Percentiles rank a stretch among this genome's conserved stretches.
Conservation (phyloP, 2,797 vertebrate species). For the Forpus xanthops region DNA sequence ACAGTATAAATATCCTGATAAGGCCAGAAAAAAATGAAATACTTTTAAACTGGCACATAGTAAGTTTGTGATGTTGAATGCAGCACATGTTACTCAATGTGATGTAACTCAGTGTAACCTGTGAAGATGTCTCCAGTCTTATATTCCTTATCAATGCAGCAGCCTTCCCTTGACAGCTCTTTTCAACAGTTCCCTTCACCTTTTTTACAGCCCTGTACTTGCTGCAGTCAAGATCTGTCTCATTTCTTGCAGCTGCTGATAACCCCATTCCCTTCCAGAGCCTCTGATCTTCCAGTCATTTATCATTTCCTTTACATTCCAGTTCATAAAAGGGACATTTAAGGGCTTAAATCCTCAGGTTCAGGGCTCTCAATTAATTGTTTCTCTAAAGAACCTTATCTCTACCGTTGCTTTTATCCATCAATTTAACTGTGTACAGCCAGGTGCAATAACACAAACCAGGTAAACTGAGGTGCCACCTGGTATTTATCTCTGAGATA, state of each 20-base stretch:
- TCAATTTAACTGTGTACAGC: not conserved
- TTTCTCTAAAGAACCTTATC: not conserved
- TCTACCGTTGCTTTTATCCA: not conserved
- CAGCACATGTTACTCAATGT: not conserved
- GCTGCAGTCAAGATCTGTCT: not conserved
- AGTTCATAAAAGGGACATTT: not conserved
- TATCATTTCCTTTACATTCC: not conserved
- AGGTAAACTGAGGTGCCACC: not conserved
- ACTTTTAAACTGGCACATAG: not conserved
- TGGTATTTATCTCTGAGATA: not conserved
- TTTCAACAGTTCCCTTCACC: not conserved
- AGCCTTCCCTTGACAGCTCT: not conserved
- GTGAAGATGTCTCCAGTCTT: not conserved
- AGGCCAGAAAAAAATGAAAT: not conserved
- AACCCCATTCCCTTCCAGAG: not conserved
- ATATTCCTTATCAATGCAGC: rapidly evolving
- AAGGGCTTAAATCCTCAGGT: not conserved
- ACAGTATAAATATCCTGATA: not conserved
- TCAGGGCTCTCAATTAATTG: not conserved
- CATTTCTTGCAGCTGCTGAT: not conserved
- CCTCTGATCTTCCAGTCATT: not conserved
- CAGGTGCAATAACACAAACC: not conserved
- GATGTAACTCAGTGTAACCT: not conserved
- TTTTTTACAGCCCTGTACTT: not conserved
- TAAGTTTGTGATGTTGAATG: not conserved